Conservation (phyloP, 2,797 vertebrate species). For the Agapornis canus region DNA sequence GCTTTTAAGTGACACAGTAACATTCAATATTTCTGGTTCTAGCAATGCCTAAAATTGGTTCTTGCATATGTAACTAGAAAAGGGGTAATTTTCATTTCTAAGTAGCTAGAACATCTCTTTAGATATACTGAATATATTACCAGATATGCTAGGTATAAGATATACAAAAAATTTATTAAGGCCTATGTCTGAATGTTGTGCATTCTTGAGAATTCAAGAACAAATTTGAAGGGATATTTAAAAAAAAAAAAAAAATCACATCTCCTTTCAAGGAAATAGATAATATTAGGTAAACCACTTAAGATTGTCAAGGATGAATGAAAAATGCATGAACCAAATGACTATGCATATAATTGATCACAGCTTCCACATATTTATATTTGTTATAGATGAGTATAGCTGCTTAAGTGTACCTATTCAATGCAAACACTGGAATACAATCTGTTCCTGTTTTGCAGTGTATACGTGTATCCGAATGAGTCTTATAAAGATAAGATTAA, state of each 20-base stretch:
- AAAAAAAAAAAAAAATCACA: not conserved
- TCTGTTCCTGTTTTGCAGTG: not conserved
- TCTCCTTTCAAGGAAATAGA: not conserved
- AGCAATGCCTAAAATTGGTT: not conserved
- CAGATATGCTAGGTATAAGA: not conserved
- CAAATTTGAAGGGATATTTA: not conserved
- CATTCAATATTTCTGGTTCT: not conserved
- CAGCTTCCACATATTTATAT: not conserved
- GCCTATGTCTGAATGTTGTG: not conserved
- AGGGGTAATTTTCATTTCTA: not conserved
- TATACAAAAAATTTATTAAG: slow-evolving; percentile 6
- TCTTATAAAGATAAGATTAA: not conserved
- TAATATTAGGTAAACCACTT: not conserved
- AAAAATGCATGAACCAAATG: not conserved
- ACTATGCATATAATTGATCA: not conserved
- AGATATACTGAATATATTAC: not conserved
- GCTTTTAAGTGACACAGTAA: not conserved
- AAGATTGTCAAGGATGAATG: not conserved
- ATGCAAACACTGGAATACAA: not conserved
- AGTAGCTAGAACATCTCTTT: not conserved
- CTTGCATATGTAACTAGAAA: not conserved
- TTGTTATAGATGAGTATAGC: not conserved
- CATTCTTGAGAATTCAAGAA: slow-evolving; percentile 1
- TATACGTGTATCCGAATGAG: not conserved
- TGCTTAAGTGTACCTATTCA: not conserved